Evolutionary conservation across 1,140 invertebrate genomes (phyloP), one percentile per base, ranked within the genome.

Genomic region (Bombus soroeensis): DNA sequence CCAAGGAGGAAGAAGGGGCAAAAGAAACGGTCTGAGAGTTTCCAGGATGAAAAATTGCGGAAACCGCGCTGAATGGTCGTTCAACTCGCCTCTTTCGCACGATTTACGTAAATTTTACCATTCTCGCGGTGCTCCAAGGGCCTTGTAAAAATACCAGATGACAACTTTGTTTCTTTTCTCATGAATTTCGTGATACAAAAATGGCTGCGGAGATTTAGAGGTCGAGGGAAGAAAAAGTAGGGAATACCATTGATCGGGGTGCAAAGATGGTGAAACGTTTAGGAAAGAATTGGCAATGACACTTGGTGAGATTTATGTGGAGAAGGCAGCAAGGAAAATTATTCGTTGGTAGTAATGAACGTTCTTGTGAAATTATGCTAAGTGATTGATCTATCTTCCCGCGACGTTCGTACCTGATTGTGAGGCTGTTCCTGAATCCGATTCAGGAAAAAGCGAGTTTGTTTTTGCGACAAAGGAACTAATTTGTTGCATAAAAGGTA

Each of bases 1-100:
- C 15, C 15, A 34, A n/a, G 62, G n/a, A 5, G 68, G 34, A 32
- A 77, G 66, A 28, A n/a, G 43, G 10, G 77, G 66, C 13, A n/a
- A n/a, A 74, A 39, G 34, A 83, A 68, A 47, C 68, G 57, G 66
- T n/a, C n/a, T 18, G 68, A 74, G 41, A 83, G 79, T 87, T 79
- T 64, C 39, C 72, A 43, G 77, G 85, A 90, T 90, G 90, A 92
- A 92, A 91, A 89, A 91, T 91, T 82, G 76, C 62, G 85, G 72
- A 76, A 90, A 80, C 77, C 73, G 64, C 72, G 88, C 86, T 86
- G 88, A 90, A 86, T 78, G 89, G 83, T 88, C 86, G 87, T 74
- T 80, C 37, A 28, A 74, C 62, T 71, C 41, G 75, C 62, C 70
- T 83, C 86, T 82, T 86, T 90, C 88, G 86, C 85, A 57, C 75